phyloP scores from a whole-genome alignment of 2,888 invertebrate genomes.

The Homarus gammarus region DNA sequence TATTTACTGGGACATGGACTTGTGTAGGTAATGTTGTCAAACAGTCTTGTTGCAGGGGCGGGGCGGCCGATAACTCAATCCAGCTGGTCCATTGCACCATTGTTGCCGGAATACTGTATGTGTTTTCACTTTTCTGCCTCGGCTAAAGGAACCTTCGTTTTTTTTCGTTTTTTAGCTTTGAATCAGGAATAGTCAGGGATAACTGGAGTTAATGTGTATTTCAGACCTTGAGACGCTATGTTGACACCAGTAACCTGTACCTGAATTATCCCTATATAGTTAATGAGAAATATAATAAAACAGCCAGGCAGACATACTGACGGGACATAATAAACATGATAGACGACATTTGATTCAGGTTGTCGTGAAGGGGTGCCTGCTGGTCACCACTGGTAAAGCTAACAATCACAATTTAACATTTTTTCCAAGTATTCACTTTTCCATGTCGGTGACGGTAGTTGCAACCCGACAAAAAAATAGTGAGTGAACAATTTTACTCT shows the following conservation, averaged over 20 bases:
- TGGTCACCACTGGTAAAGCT: no score
- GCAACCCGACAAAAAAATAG: constrained; percentile 6
- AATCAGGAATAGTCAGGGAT: neutral
- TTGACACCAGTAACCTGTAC: no score
- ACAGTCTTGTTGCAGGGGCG: constrained; percentile 18
- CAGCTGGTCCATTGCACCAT: constrained; percentile 36
- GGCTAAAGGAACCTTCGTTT: constrained; percentile 13
- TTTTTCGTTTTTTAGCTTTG: neutral
- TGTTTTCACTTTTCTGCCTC: constrained; percentile 46
- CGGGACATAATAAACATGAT: no score
- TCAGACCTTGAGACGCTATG: no score
- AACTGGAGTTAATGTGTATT: no score
- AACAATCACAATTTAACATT: neutral
- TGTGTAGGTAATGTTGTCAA: constrained; percentile 24
- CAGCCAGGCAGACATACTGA: no score
- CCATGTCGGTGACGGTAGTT: neutral
- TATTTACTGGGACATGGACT: no score
- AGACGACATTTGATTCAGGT: no score
- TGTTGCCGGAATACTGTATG: constrained; percentile 35
- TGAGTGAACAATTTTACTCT: neutral
- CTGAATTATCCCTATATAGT: no score
- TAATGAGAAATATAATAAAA: no score
- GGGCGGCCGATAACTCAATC: constrained; percentile 39
- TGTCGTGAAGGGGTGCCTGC: no score
- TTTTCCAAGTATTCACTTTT: constrained; percentile 3